Base-by-base conservation (phyloP, 2,797 vertebrate genomes). In the Acrossocheilus fasciatus region DNA sequence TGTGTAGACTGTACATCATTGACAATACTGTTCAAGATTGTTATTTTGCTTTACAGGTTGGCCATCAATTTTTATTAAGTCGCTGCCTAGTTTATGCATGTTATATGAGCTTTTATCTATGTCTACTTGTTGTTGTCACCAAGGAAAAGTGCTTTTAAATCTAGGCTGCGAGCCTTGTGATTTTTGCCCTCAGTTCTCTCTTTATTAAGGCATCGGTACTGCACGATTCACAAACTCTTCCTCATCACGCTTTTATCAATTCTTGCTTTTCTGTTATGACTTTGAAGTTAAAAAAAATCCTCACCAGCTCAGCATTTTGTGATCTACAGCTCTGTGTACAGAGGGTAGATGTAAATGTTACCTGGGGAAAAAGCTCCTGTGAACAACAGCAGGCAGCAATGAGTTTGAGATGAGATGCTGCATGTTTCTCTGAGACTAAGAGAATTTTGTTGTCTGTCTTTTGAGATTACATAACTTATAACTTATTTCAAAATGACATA, bases 371-470 rank as follows among this genome's bases (percentile, higher is more conserved):
- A 76, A 54, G 15, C 69, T 6, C 57, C 64, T 47, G 26, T 77
- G 74, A 68, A 11, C 70, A 90, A 72, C n/a, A n/a, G 77, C 64
- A 79, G 3, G 6, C 34, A 70, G 59, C 50, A 72, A 8, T 36
- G 70, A 87, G n/a, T 54, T 57, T 62, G n/a, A 64, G 57, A 41
- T 80, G 15, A 45, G 39, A 41, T 47, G 47, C 26, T 85, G 39
- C 50, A 87, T 39, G 30, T 50, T 30, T 79, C 39, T 78, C 52
- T 68, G 20, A 39, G 82, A 36, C 39, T 69, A 64, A 88, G 14
- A 59, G 43, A 11, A 30, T 45, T 86, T 78, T 85, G 72, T 82
- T 79, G 66, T 68, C 26, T 81, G 43, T 72, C 57, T 88, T 86
- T 50, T n/a, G 26, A 62, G 30, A 88, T 82, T 86, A 64, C 78